Evolutionary conservation across 1,140 invertebrate genomes (phyloP).

Genomic region (Aradophagus sp.): DNA sequence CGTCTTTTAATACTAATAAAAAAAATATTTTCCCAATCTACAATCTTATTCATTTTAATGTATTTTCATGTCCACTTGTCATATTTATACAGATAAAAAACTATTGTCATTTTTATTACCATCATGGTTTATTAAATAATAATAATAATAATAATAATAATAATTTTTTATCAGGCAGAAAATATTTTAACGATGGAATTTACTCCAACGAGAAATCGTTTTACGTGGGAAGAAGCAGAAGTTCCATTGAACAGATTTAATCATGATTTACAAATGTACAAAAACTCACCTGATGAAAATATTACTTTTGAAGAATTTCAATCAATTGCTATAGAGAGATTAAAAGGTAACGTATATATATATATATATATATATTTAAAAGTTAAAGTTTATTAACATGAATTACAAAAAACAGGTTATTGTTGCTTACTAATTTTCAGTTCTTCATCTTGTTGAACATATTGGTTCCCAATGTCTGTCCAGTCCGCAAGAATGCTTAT

Average conservation of each 20-base stretch:
- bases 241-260: slow-evolving; percentile 76
- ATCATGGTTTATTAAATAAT: no score
- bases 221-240: slow-evolving; percentile 58
- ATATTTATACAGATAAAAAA: no score
- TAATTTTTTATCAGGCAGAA: slow-evolving; percentile 3
- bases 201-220: slow-evolving; percentile 54
- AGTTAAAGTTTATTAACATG: no score
- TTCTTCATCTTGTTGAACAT: slow-evolving; percentile 64
- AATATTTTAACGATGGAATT: slow-evolving; percentile 48
- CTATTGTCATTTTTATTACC: no score
- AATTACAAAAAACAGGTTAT: no score
- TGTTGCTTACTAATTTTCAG: no score
- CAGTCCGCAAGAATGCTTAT: slow-evolving; percentile 82
- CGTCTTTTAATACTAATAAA: no score
- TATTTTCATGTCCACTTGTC: no score
- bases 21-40: no score
- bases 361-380: no score
- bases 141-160: no score
- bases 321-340: slow-evolving; percentile 87
- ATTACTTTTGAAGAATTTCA: slow-evolving; percentile 91
- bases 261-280: slow-evolving; percentile 87
- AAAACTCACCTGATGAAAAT: slow-evolving; percentile 82
- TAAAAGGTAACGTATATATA: slow-evolving; percentile 79
- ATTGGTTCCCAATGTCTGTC: slow-evolving; percentile 58
- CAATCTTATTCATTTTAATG: no score